Percentiles rank a stretch among this genome's conserved stretches.
These are phyloP conservation scores for Luscinia luscinia DNA, from an alignment of 2,797 vertebrate genomes.

Conservation along the genomic window DNA sequence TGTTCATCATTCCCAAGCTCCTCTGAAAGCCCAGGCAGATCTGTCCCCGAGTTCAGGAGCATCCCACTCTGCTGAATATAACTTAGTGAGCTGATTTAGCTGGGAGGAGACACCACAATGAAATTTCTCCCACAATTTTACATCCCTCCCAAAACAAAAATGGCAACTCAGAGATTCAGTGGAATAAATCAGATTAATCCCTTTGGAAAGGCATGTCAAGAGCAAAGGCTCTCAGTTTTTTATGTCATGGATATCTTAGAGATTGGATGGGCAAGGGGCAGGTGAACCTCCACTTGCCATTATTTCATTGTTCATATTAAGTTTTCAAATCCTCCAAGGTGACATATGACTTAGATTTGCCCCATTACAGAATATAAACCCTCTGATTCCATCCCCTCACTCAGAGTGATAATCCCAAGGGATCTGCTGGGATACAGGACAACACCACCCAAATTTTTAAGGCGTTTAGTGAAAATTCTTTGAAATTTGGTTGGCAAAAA, in stretches of 20 bases:
- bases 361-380: neutral
- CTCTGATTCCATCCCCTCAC: neutral
- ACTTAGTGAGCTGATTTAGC: neutral
- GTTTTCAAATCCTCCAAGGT: neutral
- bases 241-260: accelerated
- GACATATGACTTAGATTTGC: neutral
- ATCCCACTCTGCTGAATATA: neutral
- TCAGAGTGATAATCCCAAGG: neutral
- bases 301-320: neutral
- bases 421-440: neutral
- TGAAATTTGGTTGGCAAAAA: neutral
- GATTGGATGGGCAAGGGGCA: neutral
- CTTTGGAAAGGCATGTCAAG: neutral
- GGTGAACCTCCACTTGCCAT: neutral
- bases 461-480: neutral
- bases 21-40: neutral
- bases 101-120: neutral
- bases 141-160: neutral
- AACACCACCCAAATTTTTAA: neutral
- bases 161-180: neutral
- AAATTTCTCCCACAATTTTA: neutral
- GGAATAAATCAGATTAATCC: neutral
- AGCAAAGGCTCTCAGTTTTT: neutral
- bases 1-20: neutral
- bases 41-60: neutral